Base-by-base conservation (phyloP, 2,113 vertebrate species). In the Erythrocercus mccallii region DNA sequence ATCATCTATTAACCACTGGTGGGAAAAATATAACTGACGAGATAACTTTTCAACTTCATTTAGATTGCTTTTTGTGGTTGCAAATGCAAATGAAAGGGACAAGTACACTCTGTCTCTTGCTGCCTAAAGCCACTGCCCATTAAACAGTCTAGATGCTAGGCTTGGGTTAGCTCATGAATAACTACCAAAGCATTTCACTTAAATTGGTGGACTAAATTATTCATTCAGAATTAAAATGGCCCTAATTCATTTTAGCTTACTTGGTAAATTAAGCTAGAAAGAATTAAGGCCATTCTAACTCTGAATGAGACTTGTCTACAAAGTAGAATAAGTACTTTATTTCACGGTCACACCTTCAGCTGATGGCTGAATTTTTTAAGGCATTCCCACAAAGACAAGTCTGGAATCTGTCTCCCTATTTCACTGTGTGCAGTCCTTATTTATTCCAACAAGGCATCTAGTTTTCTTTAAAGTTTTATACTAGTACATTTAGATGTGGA, bases 191-290 rank as follows among this genome's bases (percentile, higher is more conserved):
- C 65, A 93, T 84, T 96, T 69, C 53, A 90, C 85, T 93, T 90
- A 83, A 92, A 94, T 22, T 51, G 80, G 56, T 71, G 48, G 37
- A 83, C 72, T 95, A 74, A 92, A 97, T 94, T 95, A 95, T 93
- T 95, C 42, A 94, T 77, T 86, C 53, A 71, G 81, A 90, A 82
- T 91, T 95, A 77, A 96, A 95, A 87, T 64, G 72, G 24, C 9
- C 40, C 16, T 94, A 90, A 93, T 86, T 94, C 47, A 93, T 93
- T 88, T 88, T 78, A 88, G 68, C 40, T 96, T 96, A 71, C 60
- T 83, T 92, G 57, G 82, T 94, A 93, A 96, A 95, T 87, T 92
- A 84, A 91, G 73, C 37, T 91, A 58, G 86, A 94, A 92, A 86
- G 45, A 88, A 88, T 78, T 71, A 74, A 88, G 86, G 37, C 28